Percentiles rank a stretch among this genome's conserved stretches.
phyloP scores from a whole-genome alignment of 2,797 vertebrate genomes.

The Falco novaeseelandiae region DNA sequence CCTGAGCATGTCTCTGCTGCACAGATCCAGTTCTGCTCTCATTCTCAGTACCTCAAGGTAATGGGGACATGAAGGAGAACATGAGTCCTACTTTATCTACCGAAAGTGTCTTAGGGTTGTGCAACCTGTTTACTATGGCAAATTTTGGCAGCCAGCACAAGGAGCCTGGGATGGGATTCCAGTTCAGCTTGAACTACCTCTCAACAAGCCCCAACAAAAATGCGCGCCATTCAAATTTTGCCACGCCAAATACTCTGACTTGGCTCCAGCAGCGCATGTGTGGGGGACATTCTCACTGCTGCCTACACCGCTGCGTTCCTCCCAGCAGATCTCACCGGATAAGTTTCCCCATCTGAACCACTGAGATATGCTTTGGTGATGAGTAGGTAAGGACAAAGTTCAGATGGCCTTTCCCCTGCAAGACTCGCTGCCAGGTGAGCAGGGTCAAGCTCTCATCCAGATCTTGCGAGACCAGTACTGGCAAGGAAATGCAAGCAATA shows the following conservation, averaged over 20 bases:
- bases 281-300: not conserved
- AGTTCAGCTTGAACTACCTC: not conserved
- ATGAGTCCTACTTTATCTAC: not conserved
- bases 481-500: not conserved
- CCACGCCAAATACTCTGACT: rapidly evolving
- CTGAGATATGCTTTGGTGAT: rapidly evolving
- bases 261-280: not conserved
- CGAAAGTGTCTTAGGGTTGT: not conserved
- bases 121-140: not conserved
- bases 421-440: not conserved
- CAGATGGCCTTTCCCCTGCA: not conserved
- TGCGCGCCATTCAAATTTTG: not conserved
- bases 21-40: not conserved
- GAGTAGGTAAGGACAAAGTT: not conserved
- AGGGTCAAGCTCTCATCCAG: not conserved
- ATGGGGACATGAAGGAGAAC: not conserved
- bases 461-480: not conserved
- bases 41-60: not conserved
- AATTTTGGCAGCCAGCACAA: not conserved
- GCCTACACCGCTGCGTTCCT: rapidly evolving
- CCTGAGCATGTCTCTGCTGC: rapidly evolving
- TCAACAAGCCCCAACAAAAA: not conserved
- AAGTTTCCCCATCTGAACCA: not conserved
- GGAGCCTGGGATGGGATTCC: conserved; percentile 7
- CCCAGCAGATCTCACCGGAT: not conserved